Evolutionary conservation across 2,888 invertebrate species (phyloP).

Genomic region (Leptarthrus brevirostris): DNA sequence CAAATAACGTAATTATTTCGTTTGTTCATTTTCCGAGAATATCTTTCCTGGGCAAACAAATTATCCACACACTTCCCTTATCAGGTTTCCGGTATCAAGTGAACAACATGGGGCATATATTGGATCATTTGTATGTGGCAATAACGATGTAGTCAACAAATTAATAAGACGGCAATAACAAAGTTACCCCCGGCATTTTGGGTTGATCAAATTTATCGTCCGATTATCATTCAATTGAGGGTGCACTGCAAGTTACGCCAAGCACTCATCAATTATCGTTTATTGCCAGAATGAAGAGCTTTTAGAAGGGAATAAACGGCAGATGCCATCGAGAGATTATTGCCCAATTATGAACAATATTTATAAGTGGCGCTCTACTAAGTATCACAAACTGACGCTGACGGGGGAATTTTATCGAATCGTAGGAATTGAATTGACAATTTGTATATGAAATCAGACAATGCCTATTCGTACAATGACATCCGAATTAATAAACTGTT

Average conservation of each 20-base stretch:
- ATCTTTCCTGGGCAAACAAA: not conserved
- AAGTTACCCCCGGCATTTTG: slow-evolving; percentile 14
- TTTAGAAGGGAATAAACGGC: slow-evolving; percentile 27
- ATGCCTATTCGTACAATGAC: too few relatives aligned
- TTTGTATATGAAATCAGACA: too few relatives aligned
- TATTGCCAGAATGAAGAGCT: slow-evolving; percentile 35
- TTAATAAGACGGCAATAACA: slow-evolving; percentile 39
- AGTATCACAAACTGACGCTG: slow-evolving; percentile 43
- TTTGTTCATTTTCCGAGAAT: too few relatives aligned
- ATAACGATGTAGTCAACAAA: slow-evolving; percentile 5
- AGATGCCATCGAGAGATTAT: slow-evolving; percentile 43
- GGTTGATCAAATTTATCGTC: slow-evolving; percentile 33
- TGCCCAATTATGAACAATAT: slow-evolving; percentile 43
- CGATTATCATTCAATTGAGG: slow-evolving; percentile 46
- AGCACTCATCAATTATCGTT: slow-evolving; percentile 31
- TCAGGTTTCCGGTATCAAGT: not conserved
- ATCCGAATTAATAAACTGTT: too few relatives aligned
- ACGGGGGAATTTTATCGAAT: slow-evolving; percentile 1
- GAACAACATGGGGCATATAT: not conserved
- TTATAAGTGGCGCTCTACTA: slow-evolving; percentile 39
- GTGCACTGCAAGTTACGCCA: slow-evolving; percentile 11
- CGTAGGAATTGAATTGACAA: not conserved
- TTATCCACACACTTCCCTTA: not conserved
- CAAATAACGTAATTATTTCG: too few relatives aligned
- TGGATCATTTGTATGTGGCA: slow-evolving; percentile 4